Evolutionary conservation across 2,113 vertebrate genomes (phyloP), one percentile per base, ranked within the genome.

Genomic region (Globicephala melas): DNA sequence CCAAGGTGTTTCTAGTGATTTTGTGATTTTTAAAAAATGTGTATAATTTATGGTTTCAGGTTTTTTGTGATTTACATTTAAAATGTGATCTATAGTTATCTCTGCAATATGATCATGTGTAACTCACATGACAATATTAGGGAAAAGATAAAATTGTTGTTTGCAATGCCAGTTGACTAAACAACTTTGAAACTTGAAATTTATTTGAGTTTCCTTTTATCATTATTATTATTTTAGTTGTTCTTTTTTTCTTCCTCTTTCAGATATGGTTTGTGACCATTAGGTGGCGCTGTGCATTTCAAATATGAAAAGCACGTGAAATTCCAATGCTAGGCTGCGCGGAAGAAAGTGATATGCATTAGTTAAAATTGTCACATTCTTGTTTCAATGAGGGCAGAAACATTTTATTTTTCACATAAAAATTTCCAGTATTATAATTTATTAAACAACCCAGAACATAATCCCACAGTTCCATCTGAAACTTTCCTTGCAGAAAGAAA

Each of bases 211-310:
- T 63, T 94, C 41, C 47, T 83, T 38, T 82, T 63, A 26, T 71
- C 41, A 68, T 92, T 21, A 50, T 17, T 41, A 50, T 28, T 53
- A 44, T 73, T 91, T 94, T 26, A 85, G 70, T 70, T 83, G 44
- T 47, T 73, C 53, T 38, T 70, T 86, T 63, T 91, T 85, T n/a
- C 58, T 92, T 77, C 67, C 33, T 53, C 41, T 91, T 91, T 68
- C 5, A 3, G 15, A 70, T 97, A 95, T 84, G 70, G 26, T 44
- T 86, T 79, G 13, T 95, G 86, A 18, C 96, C 98, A 96, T 80
- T 96, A 97, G 98, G 44, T 97, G 98, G 97, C 83, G n/a, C 91
- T 98, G 71, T 87, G 63, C 82, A 84, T 95, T 86, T 91, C 79
- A 84, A 95, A 91, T 71, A 62, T 8, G 62, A 63, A 94, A 92